These are phyloP conservation scores for Lophius americanus DNA, from an alignment of 2,797 vertebrate species.

Conservation along the genomic window DNA sequence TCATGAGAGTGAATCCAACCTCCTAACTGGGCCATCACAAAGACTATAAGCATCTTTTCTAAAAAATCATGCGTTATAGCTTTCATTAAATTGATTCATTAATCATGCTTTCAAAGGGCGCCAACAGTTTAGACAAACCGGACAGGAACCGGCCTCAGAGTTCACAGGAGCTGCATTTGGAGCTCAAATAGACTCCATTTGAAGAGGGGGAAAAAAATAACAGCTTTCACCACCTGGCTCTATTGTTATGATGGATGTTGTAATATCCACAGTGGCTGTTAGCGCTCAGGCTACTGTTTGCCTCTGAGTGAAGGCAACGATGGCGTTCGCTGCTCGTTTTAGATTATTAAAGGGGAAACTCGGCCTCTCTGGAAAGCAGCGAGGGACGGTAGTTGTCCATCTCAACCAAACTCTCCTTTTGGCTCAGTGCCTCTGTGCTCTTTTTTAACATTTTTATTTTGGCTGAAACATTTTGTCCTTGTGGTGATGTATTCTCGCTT, in stretches of 20 bases:
- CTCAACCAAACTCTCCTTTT: neutral
- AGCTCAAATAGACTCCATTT: neutral
- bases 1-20: too few relatives aligned
- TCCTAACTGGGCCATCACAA: too few relatives aligned
- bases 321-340: constrained; percentile 4
- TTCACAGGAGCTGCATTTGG: too few relatives aligned
- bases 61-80: too few relatives aligned
- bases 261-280: neutral
- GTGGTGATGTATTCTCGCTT: neutral
- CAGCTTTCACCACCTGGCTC: neutral
- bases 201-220: neutral
- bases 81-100: too few relatives aligned
- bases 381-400: neutral
- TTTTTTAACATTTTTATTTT: neutral
- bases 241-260: neutral
- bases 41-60: too few relatives aligned
- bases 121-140: too few relatives aligned
- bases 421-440: neutral
- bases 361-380: constrained; percentile 14
- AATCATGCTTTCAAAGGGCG: too few relatives aligned
- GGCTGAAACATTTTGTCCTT: neutral
- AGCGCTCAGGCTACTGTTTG: constrained; percentile 10
- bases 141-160: too few relatives aligned
- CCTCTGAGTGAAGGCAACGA: constrained; percentile 5
- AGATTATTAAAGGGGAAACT: constrained; percentile 17